Percentiles rank a stretch among this genome's conserved stretches.
Evolutionary conservation across 2,113 vertebrate species (phyloP).

Genomic region (Tretioscincus oriximinensis): DNA sequence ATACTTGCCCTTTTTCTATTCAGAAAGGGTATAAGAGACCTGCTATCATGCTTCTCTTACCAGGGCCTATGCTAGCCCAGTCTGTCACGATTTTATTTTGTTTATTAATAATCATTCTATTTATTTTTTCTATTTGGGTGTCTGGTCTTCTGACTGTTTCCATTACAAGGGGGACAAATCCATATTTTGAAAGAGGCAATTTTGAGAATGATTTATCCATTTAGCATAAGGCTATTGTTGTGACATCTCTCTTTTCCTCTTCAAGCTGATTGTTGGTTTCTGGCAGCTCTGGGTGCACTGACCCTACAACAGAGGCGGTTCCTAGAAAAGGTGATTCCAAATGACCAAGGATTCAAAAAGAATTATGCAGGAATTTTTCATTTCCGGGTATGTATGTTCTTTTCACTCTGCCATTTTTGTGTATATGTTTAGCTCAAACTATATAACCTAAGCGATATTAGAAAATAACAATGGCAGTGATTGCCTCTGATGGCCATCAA

Average conservation of each 20-base stretch:
- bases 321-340: slow-evolving; percentile 69
- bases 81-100: too few species aligned
- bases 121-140: too few species aligned
- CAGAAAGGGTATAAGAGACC: neutral
- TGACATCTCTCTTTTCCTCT: neutral
- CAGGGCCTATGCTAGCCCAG: too few species aligned
- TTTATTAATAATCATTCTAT: too few species aligned
- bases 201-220: too few species aligned
- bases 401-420: neutral
- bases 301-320: slow-evolving; percentile 58
- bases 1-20: neutral
- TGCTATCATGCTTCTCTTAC: too few species aligned
- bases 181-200: too few species aligned
- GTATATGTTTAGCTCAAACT: neutral
- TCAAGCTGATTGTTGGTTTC: slow-evolving; percentile 78
- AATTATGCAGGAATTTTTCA: slow-evolving; percentile 76
- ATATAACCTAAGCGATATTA: neutral
- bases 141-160: too few species aligned
- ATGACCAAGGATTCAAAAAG: slow-evolving; percentile 67
- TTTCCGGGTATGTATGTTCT: slow-evolving; percentile 68
- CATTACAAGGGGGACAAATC: too few species aligned
- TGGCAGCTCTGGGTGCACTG: slow-evolving; percentile 74
- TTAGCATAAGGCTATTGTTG: neutral
- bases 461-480: neutral
- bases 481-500: neutral